Percentiles rank a stretch among this genome's conserved stretches.
These are phyloP conservation scores for Arvicanthis niloticus DNA, from an alignment of 2,113 vertebrate genomes.

Conservation along the genomic window DNA sequence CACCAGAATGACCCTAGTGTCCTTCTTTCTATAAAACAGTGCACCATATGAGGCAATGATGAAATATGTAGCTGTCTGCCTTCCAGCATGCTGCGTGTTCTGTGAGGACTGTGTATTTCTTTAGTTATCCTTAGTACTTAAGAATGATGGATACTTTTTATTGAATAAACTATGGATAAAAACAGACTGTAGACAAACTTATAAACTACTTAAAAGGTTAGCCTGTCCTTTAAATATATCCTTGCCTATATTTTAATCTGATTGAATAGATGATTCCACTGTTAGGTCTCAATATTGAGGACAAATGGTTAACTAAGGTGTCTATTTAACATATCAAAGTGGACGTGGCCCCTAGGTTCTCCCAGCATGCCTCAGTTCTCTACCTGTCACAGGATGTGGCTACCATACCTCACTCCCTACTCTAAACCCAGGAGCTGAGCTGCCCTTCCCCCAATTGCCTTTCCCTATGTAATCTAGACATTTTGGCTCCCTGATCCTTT, in stretches of 20 bases:
- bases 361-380: neutral
- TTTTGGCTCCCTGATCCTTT: neutral
- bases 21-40: neutral
- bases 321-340: neutral
- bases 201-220: neutral
- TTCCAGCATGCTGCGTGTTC: neutral
- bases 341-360: neutral
- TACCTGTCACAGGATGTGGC: neutral
- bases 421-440: neutral
- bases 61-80: neutral
- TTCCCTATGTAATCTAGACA: neutral
- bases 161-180: slow-evolving; percentile 15
- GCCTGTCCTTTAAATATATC: neutral
- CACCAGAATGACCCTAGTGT: neutral
- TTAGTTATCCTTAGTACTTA: neutral
- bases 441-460: neutral
- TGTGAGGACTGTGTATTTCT: neutral
- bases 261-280: neutral
- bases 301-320: neutral
- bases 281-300: neutral
- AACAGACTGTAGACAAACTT: neutral
- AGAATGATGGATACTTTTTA: slow-evolving; percentile 24
- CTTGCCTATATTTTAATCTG: neutral
- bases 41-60: neutral
- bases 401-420: neutral